phyloP scores from a whole-genome alignment of 2,888 invertebrate genomes.

The Meganola albula region DNA sequence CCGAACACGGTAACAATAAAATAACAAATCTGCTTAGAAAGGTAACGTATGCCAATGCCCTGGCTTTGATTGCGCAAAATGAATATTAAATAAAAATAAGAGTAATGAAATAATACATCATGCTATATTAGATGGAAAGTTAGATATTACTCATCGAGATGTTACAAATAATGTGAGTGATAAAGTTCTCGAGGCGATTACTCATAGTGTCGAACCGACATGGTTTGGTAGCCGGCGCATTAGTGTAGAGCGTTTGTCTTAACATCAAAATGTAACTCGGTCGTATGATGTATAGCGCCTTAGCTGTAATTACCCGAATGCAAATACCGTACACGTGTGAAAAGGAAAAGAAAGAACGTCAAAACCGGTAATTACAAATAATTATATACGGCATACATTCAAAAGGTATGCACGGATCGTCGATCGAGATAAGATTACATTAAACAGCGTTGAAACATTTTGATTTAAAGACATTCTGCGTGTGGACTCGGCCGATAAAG shows the following conservation, averaged over 20 bases:
- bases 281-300: slow-evolving; percentile 66
- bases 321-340: slow-evolving; percentile 75
- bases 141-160: slow-evolving; percentile 64
- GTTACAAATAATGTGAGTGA: slow-evolving; percentile 64
- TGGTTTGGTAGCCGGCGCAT: slow-evolving; percentile 55
- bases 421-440: slow-evolving; percentile 71
- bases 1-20: slow-evolving; percentile 72
- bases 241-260: slow-evolving; percentile 60
- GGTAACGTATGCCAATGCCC: slow-evolving; percentile 91
- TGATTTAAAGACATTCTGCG: slow-evolving; percentile 73
- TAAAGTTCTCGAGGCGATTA: slow-evolving; percentile 68
- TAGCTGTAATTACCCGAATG: slow-evolving; percentile 70
- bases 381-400: slow-evolving; percentile 71
- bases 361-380: slow-evolving; percentile 72
- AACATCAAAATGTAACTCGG: slow-evolving; percentile 68
- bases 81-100: slow-evolving; percentile 65
- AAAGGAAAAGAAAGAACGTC: slow-evolving; percentile 70
- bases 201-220: slow-evolving; percentile 62
- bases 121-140: slow-evolving; percentile 75
- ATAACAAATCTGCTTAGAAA: slow-evolving; percentile 74
- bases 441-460: slow-evolving; percentile 76
- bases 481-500: slow-evolving; percentile 51
- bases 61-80: slow-evolving; percentile 83
- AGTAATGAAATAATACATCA: slow-evolving; percentile 75
- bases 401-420: slow-evolving; percentile 66